Base-by-base conservation (phyloP, 2,113 vertebrate species). In the Nanorana parkeri region DNA sequence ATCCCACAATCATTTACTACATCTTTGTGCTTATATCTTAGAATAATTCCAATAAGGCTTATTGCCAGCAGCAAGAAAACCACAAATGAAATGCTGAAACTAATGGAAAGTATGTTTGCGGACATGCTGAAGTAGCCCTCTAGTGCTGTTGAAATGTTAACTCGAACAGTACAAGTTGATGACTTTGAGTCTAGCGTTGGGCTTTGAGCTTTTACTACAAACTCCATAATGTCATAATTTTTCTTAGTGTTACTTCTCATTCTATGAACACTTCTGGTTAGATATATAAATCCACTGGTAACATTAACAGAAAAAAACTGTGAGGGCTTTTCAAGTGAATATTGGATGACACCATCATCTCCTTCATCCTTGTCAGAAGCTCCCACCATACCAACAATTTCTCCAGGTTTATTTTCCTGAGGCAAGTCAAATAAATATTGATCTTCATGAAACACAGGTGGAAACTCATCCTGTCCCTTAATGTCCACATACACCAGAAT, bases 391-490 rank as follows among this genome's bases (percentile, higher is more conserved):
- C 97, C 97, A 5, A 98, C 81, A 0, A 88, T 85, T 54, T 95
- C 93, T 36, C 91, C 94, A 1, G 85, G 85, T 76, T 89, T 84
- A 0, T 88, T 85, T 41, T 93, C 91, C 77, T 92, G 87, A 1
- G 94, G 92, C 10, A 99, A 89, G 77, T 85, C 84, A 85, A 98
- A 98, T 81, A 91, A 91, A 88, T 99, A 99, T 0, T 87, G 87
- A 51, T 94, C 92, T 83, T 96, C 94, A 52, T 93, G 92, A 85
- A 98, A 99, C 29, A 96, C 47, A 0, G 97, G 97, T 76, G 95
- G 93, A 88, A 96, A 98, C 86, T 99, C 97, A 88, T 98, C 97
- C 80, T 86, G 86, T 11, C 96, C 96, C 72, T 95, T 93, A 47
- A 99, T 89, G 77, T 91, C 85, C 20, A 99, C 88, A 83, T 94